These are phyloP conservation scores for Megalops cyprinoides DNA, from an alignment of 2,797 vertebrate genomes.

Conservation along the genomic window DNA sequence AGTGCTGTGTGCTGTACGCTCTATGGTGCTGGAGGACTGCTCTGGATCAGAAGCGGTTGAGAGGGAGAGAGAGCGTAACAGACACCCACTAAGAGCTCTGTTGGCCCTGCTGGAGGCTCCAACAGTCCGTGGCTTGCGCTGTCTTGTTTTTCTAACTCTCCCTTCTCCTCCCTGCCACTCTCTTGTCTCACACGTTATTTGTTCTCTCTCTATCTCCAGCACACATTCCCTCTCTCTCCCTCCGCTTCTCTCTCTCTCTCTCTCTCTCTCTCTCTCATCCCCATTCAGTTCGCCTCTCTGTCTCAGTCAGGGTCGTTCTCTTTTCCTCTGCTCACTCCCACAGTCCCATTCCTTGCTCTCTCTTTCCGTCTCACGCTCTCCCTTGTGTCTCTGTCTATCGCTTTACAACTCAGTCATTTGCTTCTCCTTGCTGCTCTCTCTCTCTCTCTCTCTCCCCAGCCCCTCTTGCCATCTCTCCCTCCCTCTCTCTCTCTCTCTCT, in stretches of 20 bases:
- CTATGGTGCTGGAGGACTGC: neutral
- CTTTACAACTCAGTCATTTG: neutral
- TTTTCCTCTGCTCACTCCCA: neutral
- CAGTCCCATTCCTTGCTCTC: neutral
- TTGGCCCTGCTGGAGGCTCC: neutral
- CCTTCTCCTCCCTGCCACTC: too few relatives aligned
- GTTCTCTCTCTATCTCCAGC: too few relatives aligned
- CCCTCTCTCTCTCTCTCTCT: neutral
- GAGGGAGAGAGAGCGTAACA: neutral
- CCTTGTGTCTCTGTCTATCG: constrained; percentile 26
- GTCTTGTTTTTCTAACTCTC: too few relatives aligned
- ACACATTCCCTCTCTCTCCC: too few relatives aligned
- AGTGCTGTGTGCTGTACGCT: neutral
- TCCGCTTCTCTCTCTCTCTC: neutral
- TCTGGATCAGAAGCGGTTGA: neutral
- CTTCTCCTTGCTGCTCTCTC: constrained; percentile 6
- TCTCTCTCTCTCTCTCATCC: constrained; percentile 21
- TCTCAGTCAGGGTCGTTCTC: constrained; percentile 4
- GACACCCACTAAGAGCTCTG: neutral
- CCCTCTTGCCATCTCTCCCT: neutral
- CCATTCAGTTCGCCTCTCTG: too few relatives aligned
- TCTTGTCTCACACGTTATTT: constrained; percentile 10
- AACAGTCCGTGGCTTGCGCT: neutral
- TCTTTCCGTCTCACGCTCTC: neutral
- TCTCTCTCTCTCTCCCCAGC: neutral